Evolutionary conservation across 2,888 invertebrate genomes (phyloP), one percentile per base, ranked within the genome.

Genomic region (Axea sp.): DNA sequence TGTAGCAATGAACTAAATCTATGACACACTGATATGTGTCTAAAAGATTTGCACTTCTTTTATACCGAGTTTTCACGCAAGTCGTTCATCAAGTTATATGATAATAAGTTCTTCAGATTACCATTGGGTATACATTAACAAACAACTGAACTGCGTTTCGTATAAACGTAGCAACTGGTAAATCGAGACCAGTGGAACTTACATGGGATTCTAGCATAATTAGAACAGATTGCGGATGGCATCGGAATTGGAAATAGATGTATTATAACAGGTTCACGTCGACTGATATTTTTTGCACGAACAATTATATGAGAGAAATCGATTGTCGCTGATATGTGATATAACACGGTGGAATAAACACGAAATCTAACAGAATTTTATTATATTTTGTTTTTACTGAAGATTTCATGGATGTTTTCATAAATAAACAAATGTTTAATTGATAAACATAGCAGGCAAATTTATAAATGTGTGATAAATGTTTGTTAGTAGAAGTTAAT

Each of bases 131-230:
- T 17, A 11, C 19, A 30, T 19, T 14, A 15, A 15, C 28, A n/a
- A 49, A 30, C 49, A 14, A 17, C 33, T 33, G 9, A 6, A 3
- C 24, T 30, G 6, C 14, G n/a, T 41, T 17, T 67, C 7, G 37
- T 9, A 24, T 22, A 43, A 60, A 24, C 60, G 69, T 69, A 60
- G 62, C 55, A 69, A 69, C 69, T 62, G 53, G 69, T 62, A 60
- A 31, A 55, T 62, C 69, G 17, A 35, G 68, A 69, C 60, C 22
- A 47, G 47, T 60, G 11, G 39, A 49, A 47, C 69, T 4, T 39
- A 62, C 43, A 62, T 62, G 69, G 69, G 39, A 43, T 69, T 24
- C 7, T 28, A 35, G 43, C 47, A 47, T 26, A 31, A 69, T 69
- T 69, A 51, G 43, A 37, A 11, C 37, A 45, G 31, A 35, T 53